Evolutionary conservation across 2,888 invertebrate genomes (phyloP), one percentile per base, ranked within the genome.

Genomic region (Dermolepida albohirtum): DNA sequence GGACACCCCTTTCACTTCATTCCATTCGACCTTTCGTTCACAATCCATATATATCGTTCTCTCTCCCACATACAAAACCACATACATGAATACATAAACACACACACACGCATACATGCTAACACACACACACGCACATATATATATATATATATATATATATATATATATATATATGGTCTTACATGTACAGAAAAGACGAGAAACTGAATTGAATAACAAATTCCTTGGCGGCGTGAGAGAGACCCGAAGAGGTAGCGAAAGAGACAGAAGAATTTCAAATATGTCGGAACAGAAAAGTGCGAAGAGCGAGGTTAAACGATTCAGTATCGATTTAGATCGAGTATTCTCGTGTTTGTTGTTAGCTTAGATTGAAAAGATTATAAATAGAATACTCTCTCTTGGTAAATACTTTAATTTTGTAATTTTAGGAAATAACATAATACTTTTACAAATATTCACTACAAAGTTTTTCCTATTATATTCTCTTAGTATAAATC

Each of bases 1-100:
- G 70, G 67, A 70, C 70, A 71, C 64, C 72, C 72, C 69, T 70
- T 65, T 70, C 66, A 64, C 71, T 62, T 47, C 59, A 62, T 47
- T 62, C 59, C 59, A 47, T 62, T 44, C 59, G 34, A 62, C 43
- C 50, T 43, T 63, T 64, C 52, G 41, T 64, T 52, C 51, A 22
- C 52, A 34, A 52, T 47, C 51, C 50, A 54, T 27, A 40, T 27
- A 47, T 39, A 43, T 17, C 59, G 34, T 39, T 47, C 59, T 62
- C 59, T 47, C 47, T 49, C 49, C 16, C 14, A 16, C 49, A 47
- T 29, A 41, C 55, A 11, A 55, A 43, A 62, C 49, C 47, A 27
- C 59, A 47, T 62, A 49, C 59, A 47, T 47, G 47, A 29, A 29
- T 51, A 41, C 51, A 64, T 52, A 39, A 41, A 11, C 51, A 51